phyloP scores from a whole-genome alignment of 2,113 vertebrate species.

The Calcarius ornatus region DNA sequence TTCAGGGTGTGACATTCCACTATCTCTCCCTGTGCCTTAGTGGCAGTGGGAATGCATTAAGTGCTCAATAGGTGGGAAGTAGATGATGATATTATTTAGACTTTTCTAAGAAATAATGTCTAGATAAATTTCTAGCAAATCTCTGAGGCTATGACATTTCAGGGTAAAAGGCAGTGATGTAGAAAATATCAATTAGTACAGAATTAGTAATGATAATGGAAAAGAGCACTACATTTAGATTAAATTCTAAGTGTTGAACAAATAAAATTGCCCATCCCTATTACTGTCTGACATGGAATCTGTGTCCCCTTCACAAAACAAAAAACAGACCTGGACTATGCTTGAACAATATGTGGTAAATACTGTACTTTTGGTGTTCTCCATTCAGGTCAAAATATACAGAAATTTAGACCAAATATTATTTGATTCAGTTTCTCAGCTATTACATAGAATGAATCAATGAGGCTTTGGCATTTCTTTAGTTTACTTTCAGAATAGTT shows the following conservation, averaged over 20 bases:
- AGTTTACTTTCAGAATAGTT: background rate
- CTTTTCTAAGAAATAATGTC: background rate
- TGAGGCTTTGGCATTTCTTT: background rate
- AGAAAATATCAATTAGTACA: background rate
- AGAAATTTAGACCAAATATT: background rate
- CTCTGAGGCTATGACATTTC: background rate
- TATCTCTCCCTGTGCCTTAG: background rate
- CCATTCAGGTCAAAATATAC: background rate
- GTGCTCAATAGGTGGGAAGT: background rate
- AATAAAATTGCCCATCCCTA: background rate
- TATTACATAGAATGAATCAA: background rate
- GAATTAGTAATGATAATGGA: background rate
- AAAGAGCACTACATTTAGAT: background rate
- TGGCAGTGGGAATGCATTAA: background rate
- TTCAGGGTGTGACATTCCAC: background rate
- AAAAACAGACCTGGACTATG: background rate
- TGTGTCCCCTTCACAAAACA: background rate
- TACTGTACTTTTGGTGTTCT: background rate
- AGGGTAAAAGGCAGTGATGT: background rate
- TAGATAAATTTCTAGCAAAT: background rate
- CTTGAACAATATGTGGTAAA: background rate
- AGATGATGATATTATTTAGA: background rate
- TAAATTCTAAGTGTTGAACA: background rate
- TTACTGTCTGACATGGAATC: background rate
- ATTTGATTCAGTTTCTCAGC: background rate